Evolutionary conservation across 2,888 invertebrate species (phyloP).

Genomic region (Neoascia interrupta): DNA sequence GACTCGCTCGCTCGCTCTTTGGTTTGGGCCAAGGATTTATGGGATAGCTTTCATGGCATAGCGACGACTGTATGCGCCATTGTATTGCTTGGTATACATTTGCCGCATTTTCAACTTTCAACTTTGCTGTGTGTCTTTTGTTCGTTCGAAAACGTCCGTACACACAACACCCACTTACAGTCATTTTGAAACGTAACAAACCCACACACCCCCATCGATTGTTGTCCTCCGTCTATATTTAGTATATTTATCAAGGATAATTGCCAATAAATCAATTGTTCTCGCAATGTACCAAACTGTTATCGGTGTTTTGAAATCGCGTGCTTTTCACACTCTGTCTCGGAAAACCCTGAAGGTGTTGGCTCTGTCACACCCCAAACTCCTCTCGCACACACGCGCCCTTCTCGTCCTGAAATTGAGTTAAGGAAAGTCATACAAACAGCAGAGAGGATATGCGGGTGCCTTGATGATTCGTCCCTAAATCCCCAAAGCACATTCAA

Average conservation of each 20-base stretch:
- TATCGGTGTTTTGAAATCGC: constrained; percentile 66
- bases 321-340: constrained; percentile 52
- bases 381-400: background rate
- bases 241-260: constrained; percentile 72
- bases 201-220: background rate
- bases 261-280: constrained; percentile 74
- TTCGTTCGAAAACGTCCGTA: constrained; percentile 7
- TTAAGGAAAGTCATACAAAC: too few relatives aligned
- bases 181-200: too few relatives aligned
- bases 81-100: constrained; percentile 57
- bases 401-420: constrained; percentile 33
- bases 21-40: constrained; percentile 52
- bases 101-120: constrained; percentile 57
- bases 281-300: constrained; percentile 44
- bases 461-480: constrained; percentile 12
- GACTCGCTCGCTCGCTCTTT: too few relatives aligned
- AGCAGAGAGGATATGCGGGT: constrained; percentile 20
- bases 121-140: constrained; percentile 20
- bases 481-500: constrained; percentile 62
- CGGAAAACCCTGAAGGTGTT: constrained; percentile 36
- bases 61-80: constrained; percentile 7
- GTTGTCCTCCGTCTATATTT: constrained; percentile 49
- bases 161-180: too few relatives aligned
- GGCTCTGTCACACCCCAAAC: background rate
- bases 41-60: constrained; percentile 38